Evolutionary conservation across 2,888 invertebrate species (phyloP).

Genomic region (Tryphoninae sp.): DNA sequence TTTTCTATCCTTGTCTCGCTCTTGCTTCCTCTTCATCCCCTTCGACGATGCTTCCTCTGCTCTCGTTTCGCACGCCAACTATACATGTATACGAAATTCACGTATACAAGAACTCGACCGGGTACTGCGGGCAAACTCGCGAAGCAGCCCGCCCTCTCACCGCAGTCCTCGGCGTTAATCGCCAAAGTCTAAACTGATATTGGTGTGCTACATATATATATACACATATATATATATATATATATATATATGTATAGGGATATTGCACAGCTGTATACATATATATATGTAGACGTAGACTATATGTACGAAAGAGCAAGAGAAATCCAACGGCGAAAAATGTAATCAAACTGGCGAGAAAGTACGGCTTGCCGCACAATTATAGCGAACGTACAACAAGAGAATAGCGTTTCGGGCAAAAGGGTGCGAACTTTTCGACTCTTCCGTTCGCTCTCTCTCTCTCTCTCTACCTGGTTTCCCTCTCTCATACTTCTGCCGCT

Average conservation of each 20-base stretch:
- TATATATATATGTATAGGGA: conserved; percentile 3
- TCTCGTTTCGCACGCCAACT: conserved; percentile 53
- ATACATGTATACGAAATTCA: conserved; percentile 4
- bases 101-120: conserved; percentile 31
- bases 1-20: conserved; percentile 4
- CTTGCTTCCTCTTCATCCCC: conserved; percentile 2
- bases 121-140: conserved; percentile 52
- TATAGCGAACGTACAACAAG: conserved; percentile 60
- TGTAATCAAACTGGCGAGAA: conserved; percentile 71
- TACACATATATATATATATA: conserved; percentile 26
- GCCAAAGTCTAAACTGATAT: conserved; percentile 74
- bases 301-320: conserved; percentile 40
- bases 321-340: conserved; percentile 67
- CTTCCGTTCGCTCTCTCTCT: conserved; percentile 24
- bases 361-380: conserved; percentile 58
- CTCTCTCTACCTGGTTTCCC: conserved; percentile 11
- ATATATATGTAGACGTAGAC: conserved; percentile 27
- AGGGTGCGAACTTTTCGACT: conserved; percentile 59
- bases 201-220: conserved; percentile 64
- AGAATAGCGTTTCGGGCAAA: conserved; percentile 45
- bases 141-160: conserved; percentile 35
- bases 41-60: conserved; percentile 39
- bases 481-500: conserved; percentile 23
- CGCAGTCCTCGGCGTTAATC: conserved; percentile 69
- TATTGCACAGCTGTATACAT: conserved; percentile 20